Conservation (phyloP, 2,888 invertebrate genomes). For the Slavum lentiscoides region DNA sequence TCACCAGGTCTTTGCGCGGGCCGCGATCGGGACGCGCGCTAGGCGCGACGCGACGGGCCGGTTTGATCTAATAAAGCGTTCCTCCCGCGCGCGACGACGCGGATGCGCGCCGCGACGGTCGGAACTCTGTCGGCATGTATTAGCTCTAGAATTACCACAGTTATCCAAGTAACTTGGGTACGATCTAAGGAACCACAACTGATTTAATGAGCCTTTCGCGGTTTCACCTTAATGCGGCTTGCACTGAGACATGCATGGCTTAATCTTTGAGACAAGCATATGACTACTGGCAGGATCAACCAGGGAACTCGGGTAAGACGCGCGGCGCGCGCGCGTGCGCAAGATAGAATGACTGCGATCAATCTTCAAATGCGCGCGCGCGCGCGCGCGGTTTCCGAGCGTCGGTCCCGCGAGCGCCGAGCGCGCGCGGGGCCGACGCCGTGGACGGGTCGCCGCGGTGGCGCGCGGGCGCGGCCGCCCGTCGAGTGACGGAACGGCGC, state of each 20-base stretch:
- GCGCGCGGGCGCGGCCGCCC: too few relatives aligned
- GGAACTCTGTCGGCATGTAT: slow-evolving; percentile 66
- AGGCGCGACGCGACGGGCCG: slow-evolving; percentile 60
- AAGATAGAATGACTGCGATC: too few relatives aligned
- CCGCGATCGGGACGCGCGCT: slow-evolving; percentile 58
- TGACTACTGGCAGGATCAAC: too few relatives aligned
- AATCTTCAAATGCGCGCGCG: too few relatives aligned
- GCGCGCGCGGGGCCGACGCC: too few relatives aligned
- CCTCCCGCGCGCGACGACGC: slow-evolving; percentile 56
- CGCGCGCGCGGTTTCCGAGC: too few relatives aligned
- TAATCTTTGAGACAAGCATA: slow-evolving; percentile 70
- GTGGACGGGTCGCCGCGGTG: too few relatives aligned
- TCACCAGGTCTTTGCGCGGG: slow-evolving; percentile 59
- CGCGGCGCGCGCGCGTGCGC: too few relatives aligned
- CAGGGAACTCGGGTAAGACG: too few relatives aligned
- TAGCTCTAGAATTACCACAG: slow-evolving; percentile 71
- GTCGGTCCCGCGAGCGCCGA: too few relatives aligned
- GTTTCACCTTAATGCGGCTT: slow-evolving; percentile 65
- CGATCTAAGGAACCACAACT: slow-evolving; percentile 66
- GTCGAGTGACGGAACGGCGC: too few relatives aligned
- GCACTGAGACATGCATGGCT: slow-evolving; percentile 71
- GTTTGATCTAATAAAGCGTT: slow-evolving; percentile 65
- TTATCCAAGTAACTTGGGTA: slow-evolving; percentile 60
- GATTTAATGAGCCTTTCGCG: slow-evolving; percentile 68
- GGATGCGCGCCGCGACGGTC: slow-evolving; percentile 60